phyloP scores from a whole-genome alignment of 2,113 vertebrate species.

The Caranx melampygus region DNA sequence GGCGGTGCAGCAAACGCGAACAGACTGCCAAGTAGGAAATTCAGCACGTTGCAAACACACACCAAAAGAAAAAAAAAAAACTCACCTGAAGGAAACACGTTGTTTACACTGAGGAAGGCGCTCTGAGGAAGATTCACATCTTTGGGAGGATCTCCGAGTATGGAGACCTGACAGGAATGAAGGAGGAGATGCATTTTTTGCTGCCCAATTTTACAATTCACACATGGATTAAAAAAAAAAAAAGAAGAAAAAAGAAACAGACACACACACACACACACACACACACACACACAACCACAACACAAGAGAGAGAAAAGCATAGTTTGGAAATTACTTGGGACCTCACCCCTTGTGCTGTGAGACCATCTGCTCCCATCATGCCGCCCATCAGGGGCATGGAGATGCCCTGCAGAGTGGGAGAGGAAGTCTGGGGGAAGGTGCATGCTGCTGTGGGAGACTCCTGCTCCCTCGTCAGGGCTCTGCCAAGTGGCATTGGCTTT shows the following conservation, averaged over 20 bases:
- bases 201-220: not conserved
- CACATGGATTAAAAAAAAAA: not conserved
- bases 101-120: slow-evolving; percentile 85
- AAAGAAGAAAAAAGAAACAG: no score
- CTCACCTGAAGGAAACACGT: slow-evolving; percentile 83
- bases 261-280: no score
- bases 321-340: not conserved
- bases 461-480: slow-evolving; percentile 81
- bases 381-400: slow-evolving; percentile 83
- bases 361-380: slow-evolving; percentile 81
- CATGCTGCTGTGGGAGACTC: slow-evolving; percentile 81
- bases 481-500: slow-evolving; percentile 79
- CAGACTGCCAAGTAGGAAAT: not conserved
- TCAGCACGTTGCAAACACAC: not conserved
- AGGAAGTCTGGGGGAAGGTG: slow-evolving; percentile 79
- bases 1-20: not conserved
- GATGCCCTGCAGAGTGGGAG: slow-evolving; percentile 83
- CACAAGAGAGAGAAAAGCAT: not conserved
- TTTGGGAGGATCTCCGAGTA: slow-evolving; percentile 90
- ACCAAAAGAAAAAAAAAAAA: slow-evolving; percentile 2
- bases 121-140: slow-evolving; percentile 85
- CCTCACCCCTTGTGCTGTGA: slow-evolving; percentile 85
- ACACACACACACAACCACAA: no score
- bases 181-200: not conserved
- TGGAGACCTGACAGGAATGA: slow-evolving; percentile 79